A percentile compares a stretch with the other conserved stretches of the same genome.
These are phyloP conservation scores for Drosophila tani DNA, from an alignment of 1,140 invertebrate species.

Conservation along the genomic window DNA sequence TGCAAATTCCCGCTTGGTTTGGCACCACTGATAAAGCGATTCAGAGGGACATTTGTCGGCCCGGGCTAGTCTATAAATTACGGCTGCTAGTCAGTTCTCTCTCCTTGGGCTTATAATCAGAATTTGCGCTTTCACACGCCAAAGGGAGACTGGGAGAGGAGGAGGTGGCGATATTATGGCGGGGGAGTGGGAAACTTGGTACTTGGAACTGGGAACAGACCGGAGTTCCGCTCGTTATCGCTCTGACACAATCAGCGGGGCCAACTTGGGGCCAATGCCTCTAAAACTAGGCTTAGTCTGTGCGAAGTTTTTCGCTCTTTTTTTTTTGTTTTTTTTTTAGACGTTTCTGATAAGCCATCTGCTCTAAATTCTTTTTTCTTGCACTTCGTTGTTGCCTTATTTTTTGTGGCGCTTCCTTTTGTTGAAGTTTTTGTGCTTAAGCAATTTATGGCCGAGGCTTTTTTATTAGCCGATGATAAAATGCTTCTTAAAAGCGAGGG, in stretches of 20 bases:
- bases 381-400: conserved; percentile 26
- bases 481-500: conserved; percentile 20
- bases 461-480: conserved; percentile 29
- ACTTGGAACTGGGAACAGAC: conserved; percentile 16
- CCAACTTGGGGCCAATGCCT: conserved; percentile 56
- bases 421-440: conserved; percentile 40
- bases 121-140: conserved; percentile 81
- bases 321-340: conserved; percentile 23
- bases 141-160: conserved; percentile 16
- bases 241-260: conserved; percentile 71
- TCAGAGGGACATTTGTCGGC: conserved; percentile 45
- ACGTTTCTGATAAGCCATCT: conserved; percentile 69
- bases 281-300: conserved; percentile 63
- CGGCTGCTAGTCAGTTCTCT: conserved; percentile 61
- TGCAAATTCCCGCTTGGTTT: background rate
- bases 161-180: background rate
- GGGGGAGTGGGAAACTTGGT: conserved; percentile 22
- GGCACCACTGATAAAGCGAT: conserved; percentile 30
- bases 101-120: conserved; percentile 69
- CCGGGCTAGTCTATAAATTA: conserved; percentile 75
- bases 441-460: conserved; percentile 55
- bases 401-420: conserved; percentile 66
- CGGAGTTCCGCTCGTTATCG: conserved; percentile 71
- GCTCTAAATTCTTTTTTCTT: conserved; percentile 69
- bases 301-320: conserved; percentile 39